These are phyloP conservation scores for Cassiopea andromeda DNA, from an alignment of 30 jellyfish, hydroid and myxozoan species.

Conservation along the genomic window DNA sequence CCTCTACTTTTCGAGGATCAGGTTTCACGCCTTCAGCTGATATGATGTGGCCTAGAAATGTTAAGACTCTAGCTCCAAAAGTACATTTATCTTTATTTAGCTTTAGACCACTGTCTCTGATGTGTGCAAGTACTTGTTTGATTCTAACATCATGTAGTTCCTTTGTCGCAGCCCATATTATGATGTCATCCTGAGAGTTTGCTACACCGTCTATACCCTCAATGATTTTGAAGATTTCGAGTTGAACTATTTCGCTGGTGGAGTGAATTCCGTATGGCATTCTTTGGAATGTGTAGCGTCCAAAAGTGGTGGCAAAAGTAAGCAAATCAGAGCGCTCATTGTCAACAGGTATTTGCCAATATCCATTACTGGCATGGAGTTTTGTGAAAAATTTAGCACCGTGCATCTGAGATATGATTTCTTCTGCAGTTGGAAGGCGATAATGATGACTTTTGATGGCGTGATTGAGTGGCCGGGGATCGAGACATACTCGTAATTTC, in stretches of 20 bases:
- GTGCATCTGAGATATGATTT: conserved; percentile 18
- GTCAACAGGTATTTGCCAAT: neutral
- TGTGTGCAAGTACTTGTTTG: neutral
- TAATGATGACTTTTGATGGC: conserved; percentile 32
- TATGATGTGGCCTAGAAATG: conserved; percentile 58
- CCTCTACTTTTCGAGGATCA: conserved; percentile 56
- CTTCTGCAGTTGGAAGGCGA: conserved; percentile 41
- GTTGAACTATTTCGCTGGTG: conserved; percentile 37
- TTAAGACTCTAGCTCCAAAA: conserved; percentile 39
- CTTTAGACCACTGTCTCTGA: conserved; percentile 1
- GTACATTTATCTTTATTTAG: conserved; percentile 54
- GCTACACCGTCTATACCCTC: conserved; percentile 32
- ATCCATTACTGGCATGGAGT: conserved; percentile 46
- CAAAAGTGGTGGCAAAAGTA: conserved; percentile 45
- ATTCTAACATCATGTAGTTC: conserved; percentile 30
- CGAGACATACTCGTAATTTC: conserved; percentile 41
- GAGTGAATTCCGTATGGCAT: conserved; percentile 44
- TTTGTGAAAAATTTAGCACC: conserved; percentile 29
- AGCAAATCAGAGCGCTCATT: conserved; percentile 24
- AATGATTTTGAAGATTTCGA: neutral
- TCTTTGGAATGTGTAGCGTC: conserved; percentile 18
- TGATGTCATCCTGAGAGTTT: conserved; percentile 36
- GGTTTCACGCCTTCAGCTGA: conserved; percentile 58
- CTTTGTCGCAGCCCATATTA: conserved; percentile 16
- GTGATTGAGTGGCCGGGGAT: conserved; percentile 46